Base-by-base conservation (phyloP, 2,888 invertebrate species). In the Nineta flava region DNA sequence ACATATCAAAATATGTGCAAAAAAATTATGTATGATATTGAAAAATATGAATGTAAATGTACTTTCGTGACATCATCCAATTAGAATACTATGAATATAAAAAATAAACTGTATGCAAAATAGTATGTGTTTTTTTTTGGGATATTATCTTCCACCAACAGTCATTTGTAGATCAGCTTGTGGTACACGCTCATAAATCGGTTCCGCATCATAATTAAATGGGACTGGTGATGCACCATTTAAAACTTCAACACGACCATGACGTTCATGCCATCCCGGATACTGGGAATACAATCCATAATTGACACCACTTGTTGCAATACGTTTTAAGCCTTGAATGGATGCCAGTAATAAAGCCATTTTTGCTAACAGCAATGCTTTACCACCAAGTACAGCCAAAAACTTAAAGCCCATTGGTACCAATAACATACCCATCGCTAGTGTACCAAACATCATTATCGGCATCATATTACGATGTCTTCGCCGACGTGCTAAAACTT, bases 331-430 rank as follows among this genome's bases (percentile, higher is more conserved):
- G 12, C 86, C 86, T 62, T 86, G 86, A 53, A 87, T 83, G 0
- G 86, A 83, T 2, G 86, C 83, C 10, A 87, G 66, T 46, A 87
- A 72, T 5, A 88, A 67, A 0, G 88, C 87, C 77, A 87, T 81
- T 68, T 87, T 87, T 2, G 87, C 84, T 16, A 88, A 66, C 0
- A 87, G 65, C 3, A 88, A 64, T 0, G 87, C 87, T 61, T 87
- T 88, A 31, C 87, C 87, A 5, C 86, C 85, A 2, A 88, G 71
- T 1, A 87, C 81, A 0, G 87, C 85, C 1, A 88, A 71, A 64
- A 88, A 82, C 63, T 88, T 87, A 62, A 88, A 88, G 12, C 87
- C 87, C 77, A 87, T 79, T 0, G 87, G 87, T 12, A 87, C 71
- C 1, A 87, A 62, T 3, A 87, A 78, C 62, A 85, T 78, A 1